Conservation (phyloP, 2,797 vertebrate species). For the Allobates femoralis region DNA sequence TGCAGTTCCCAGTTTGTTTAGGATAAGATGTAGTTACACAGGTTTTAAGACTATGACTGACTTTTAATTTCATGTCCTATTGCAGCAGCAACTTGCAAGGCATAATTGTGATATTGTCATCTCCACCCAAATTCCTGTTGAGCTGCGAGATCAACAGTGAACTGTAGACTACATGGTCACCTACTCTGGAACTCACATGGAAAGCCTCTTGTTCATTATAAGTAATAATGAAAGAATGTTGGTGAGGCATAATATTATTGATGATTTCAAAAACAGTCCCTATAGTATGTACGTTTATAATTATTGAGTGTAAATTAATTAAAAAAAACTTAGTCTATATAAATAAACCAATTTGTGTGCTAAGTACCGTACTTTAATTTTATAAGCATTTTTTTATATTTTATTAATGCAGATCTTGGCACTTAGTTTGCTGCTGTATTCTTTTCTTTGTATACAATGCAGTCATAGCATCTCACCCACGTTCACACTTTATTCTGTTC, state of each 20-base stretch:
- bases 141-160: neutral
- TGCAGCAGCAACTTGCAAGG: neutral
- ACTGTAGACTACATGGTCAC: neutral
- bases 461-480: no score
- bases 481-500: no score
- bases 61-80: neutral
- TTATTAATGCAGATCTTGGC: no score
- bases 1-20: neutral
- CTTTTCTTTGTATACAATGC: no score
- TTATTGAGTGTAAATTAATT: neutral
- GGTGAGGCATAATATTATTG: neutral
- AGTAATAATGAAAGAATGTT: neutral
- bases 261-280: neutral
- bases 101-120: neutral
- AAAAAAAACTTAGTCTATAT: no score
- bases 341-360: no score
- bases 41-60: neutral
- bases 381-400: no score
- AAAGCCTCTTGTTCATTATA: neutral
- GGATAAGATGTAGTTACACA: neutral
- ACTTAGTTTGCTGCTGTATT: no score
- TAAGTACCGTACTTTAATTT: no score
- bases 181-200: slow-evolving; percentile 25
- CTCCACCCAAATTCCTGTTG: neutral
- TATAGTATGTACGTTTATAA: neutral